phyloP scores from a whole-genome alignment of 2,797 vertebrate species.

The Carcharodon carcharias region DNA sequence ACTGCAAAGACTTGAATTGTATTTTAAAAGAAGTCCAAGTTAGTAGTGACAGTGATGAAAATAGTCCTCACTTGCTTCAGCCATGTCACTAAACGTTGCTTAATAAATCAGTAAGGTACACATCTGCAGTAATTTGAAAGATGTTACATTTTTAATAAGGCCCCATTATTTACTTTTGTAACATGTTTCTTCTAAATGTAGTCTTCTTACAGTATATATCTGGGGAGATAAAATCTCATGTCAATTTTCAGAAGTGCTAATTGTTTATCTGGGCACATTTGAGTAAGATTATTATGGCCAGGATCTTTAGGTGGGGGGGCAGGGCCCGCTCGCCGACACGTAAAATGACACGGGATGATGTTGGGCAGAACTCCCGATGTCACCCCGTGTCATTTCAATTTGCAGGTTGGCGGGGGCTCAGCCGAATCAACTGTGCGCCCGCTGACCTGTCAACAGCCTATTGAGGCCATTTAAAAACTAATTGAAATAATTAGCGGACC shows the following conservation, averaged over 20 bases:
- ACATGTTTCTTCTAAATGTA: neutral
- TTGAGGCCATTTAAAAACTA: no score
- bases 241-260: neutral
- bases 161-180: neutral
- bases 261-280: neutral
- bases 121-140: neutral
- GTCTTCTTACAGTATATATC: neutral
- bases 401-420: no score
- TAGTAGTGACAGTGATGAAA: neutral
- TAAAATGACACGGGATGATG: no score
- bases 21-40: conserved; percentile 2
- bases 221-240: neutral
- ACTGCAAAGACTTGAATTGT: neutral
- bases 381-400: no score
- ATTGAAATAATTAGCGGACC: no score
- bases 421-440: no score
- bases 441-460: no score
- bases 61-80: neutral
- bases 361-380: no score
- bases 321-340: no score
- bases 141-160: no score
- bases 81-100: neutral
- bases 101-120: neutral
- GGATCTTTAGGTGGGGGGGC: no score
- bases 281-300: neutral